phyloP scores from a whole-genome alignment of 2,888 invertebrate genomes.

The Monochamus alternatus region DNA sequence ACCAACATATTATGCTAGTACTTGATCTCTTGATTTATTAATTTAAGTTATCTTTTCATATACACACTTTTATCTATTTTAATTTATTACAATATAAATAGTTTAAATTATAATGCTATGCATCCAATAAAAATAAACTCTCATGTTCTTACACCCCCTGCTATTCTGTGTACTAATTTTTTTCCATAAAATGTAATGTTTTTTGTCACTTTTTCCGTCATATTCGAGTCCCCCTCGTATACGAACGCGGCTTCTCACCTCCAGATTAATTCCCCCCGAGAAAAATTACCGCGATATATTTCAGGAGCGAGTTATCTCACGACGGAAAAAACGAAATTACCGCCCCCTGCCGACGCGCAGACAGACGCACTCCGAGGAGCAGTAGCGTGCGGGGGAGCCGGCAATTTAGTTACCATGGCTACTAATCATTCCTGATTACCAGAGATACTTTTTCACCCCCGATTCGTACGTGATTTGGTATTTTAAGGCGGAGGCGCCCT shows the following conservation, averaged over 20 bases:
- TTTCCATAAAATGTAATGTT: too few species aligned
- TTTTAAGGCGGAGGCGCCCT: slow-evolving; percentile 45
- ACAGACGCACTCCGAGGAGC: slow-evolving; percentile 45
- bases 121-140: too few species aligned
- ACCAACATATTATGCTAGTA: too few species aligned
- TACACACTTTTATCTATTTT: too few species aligned
- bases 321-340: background rate
- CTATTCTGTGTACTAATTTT: too few species aligned
- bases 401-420: slow-evolving; percentile 63
- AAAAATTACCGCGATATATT: slow-evolving; percentile 5
- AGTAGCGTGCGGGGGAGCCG: slow-evolving; percentile 46
- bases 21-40: too few species aligned
- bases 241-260: background rate
- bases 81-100: too few species aligned
- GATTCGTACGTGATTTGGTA: slow-evolving; percentile 62
- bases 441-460: slow-evolving; percentile 61
- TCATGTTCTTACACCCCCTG: too few species aligned
- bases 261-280: background rate
- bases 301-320: background rate
- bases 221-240: background rate
- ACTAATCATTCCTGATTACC: slow-evolving; percentile 68
- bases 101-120: too few species aligned
- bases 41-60: too few species aligned
- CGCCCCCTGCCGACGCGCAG: slow-evolving; percentile 21
- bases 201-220: too few species aligned